A percentile compares a stretch with the other conserved stretches of the same genome.
Evolutionary conservation across 2,797 vertebrate genomes (phyloP).

Genomic region (Falco berigora): DNA sequence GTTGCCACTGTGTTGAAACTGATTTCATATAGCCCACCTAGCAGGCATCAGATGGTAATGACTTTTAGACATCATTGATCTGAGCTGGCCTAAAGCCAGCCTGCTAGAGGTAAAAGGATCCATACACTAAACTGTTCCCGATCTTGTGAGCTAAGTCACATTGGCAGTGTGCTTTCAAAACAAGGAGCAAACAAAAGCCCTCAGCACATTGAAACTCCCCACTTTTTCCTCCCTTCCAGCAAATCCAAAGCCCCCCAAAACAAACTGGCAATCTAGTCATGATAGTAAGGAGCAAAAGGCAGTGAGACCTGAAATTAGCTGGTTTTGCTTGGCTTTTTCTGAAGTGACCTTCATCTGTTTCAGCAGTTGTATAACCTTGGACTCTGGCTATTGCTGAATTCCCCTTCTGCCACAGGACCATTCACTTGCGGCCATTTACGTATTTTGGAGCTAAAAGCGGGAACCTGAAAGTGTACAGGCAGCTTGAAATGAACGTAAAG

Average conservation of each 20-base stretch:
- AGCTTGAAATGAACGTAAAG: background rate
- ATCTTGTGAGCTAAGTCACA: background rate
- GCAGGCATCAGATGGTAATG: constrained; percentile 21
- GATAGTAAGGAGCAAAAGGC: background rate
- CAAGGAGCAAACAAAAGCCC: background rate
- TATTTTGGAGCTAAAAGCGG: background rate
- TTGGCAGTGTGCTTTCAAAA: background rate
- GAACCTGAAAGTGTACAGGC: background rate
- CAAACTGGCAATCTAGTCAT: background rate
- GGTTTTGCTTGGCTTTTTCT: background rate
- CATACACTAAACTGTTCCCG: background rate
- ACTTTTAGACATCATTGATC: constrained; percentile 42
- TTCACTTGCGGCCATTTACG: background rate
- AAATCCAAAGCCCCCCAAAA: background rate
- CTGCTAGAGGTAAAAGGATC: constrained; percentile 3
- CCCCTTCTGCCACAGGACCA: background rate
- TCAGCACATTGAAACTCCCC: background rate
- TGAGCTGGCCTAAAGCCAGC: background rate
- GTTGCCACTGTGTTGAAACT: background rate
- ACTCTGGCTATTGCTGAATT: background rate
- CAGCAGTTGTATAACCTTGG: background rate
- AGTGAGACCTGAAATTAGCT: background rate
- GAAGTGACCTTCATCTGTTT: background rate
- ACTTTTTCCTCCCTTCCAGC: background rate
- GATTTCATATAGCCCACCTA: constrained; percentile 28